These are phyloP conservation scores for Andrena hattorfiana DNA, from an alignment of 2,888 invertebrate genomes.

Conservation along the genomic window DNA sequence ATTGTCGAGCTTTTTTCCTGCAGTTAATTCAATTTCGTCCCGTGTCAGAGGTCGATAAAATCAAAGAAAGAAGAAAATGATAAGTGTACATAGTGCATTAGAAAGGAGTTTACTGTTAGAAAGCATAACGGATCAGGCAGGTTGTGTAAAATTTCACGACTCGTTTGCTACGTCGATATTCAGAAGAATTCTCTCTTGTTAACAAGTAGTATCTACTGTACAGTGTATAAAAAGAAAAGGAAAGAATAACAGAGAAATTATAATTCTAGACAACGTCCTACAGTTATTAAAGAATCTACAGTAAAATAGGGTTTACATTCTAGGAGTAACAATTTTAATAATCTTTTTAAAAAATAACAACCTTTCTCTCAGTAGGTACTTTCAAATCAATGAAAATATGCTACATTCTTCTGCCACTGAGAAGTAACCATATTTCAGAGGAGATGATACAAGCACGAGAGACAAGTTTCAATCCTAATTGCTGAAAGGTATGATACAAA, in stretches of 20 bases:
- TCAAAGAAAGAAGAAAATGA: constrained; percentile 10
- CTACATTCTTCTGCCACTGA: background rate
- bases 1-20: background rate
- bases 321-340: background rate
- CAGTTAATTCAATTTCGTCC: background rate
- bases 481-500: too few species aligned
- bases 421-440: too few species aligned
- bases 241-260: constrained; percentile 10
- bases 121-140: constrained; percentile 44
- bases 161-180: constrained; percentile 28
- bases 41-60: background rate
- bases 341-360: background rate
- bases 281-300: background rate
- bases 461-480: too few species aligned
- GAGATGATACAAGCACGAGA: too few species aligned
- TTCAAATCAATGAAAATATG: background rate
- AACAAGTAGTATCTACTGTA: constrained; percentile 13
- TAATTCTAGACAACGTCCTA: background rate
- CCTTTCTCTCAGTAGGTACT: background rate
- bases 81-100: constrained; percentile 13
- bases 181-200: constrained; percentile 27
- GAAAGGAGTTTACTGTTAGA: constrained; percentile 58
- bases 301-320: background rate
- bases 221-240: background rate
- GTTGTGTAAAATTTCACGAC: constrained; percentile 38